Evolutionary conservation across 2,797 vertebrate species (phyloP), one percentile per base, ranked within the genome.

Genomic region (Danio choprae): DNA sequence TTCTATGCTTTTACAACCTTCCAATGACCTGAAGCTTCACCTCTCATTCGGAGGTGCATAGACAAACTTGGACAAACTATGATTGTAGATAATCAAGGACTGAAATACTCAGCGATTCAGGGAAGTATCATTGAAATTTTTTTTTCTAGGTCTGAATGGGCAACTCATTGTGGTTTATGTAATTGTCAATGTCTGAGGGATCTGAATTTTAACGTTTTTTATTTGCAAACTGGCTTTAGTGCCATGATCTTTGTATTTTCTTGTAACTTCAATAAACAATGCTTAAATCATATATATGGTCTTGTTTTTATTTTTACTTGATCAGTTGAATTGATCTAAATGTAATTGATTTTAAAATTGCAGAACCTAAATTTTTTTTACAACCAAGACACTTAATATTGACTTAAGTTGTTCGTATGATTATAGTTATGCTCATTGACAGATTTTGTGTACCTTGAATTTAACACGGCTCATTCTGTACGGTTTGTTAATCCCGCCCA

Each of bases 201-300:
- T 62, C 22, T 48, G 10, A 20, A 41, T 68, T 20, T 68, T 20
- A 68, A 44, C 13, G 59, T 76, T 72, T 81, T 60, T 65, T 59
- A 78, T 53, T 82, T 60, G 20, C 50, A 73, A 68, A 67, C 7
- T 58, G 53, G 58, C 51, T 58, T 82, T 60, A 36, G 40, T 56
- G 63, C 63, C 55, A 58, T 46, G 63, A 46, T 79, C 58, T 83
- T 81, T 84, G 85, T 84, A 83, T 65, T 81, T 18, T 79, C 51
- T 74, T 87, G 86, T 85, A 85, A 81, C 50, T 64, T 81, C 81
- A 86, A 84, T 84, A 87, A 87, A 84, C 43, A 13, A 59, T 64
- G 78, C 75, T 72, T 40, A 48, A 74, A 82, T 63, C 44, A 22
- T 29, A n/a, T 44, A 13, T 9, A 7, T 58, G 12, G n/a, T 84